Conservation (phyloP, 2,888 invertebrate genomes). For the Dromius quadrimaculatus region DNA sequence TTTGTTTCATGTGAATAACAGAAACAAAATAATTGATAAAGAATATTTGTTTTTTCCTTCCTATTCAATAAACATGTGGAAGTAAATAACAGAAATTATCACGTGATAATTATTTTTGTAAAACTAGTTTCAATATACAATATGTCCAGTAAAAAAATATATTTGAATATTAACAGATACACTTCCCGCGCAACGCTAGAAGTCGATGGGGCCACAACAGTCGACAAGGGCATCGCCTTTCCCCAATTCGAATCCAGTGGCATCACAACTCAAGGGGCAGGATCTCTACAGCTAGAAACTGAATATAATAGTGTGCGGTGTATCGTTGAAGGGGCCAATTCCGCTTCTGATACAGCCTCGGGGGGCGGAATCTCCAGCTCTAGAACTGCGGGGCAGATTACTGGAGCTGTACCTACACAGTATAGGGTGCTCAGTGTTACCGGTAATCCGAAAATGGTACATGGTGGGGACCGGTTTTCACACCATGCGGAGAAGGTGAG, state of each 20-base stretch:
- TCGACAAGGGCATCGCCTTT: slow-evolving; percentile 26
- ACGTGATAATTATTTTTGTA: too few species aligned
- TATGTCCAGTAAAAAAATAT: too few species aligned
- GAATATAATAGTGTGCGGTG: slow-evolving; percentile 65
- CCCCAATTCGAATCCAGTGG: slow-evolving; percentile 27
- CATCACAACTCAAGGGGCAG: slow-evolving; percentile 37
- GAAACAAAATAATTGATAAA: too few species aligned
- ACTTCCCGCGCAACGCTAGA: slow-evolving; percentile 70
- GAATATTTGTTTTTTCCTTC: too few species aligned
- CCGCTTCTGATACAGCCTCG: slow-evolving; percentile 38
- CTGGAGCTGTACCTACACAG: slow-evolving; percentile 66
- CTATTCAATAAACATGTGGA: too few species aligned
- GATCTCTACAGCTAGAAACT: slow-evolving; percentile 65
- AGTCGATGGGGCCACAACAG: slow-evolving; percentile 68
- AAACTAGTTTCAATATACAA: too few species aligned
- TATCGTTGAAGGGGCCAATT: slow-evolving; percentile 59
- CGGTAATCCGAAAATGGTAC: slow-evolving; percentile 35
- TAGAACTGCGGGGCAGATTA: slow-evolving; percentile 64
- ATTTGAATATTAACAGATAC: slow-evolving; percentile 68
- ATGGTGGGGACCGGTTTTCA: slow-evolving; percentile 14
- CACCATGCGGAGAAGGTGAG: slow-evolving; percentile 35
- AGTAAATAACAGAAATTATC: too few species aligned
- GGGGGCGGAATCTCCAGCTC: slow-evolving; percentile 2
- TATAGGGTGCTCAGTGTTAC: slow-evolving; percentile 63
- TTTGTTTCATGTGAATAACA: too few species aligned